Base-by-base conservation (phyloP, 2,797 vertebrate genomes). In the Eutrigla gurnardus region DNA sequence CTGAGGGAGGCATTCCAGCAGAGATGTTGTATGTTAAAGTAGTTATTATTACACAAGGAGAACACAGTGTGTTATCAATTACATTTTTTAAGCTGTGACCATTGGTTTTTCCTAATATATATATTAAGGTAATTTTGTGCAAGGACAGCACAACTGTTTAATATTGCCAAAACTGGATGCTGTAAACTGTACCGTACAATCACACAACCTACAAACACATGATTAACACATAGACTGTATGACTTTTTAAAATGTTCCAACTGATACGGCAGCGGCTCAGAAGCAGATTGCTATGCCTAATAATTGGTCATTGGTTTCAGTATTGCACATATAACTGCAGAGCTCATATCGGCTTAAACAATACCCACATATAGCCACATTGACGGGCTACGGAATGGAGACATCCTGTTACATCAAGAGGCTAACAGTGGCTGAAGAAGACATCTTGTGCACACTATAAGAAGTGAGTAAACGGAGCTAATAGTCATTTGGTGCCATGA, bases 401-500 rank as follows among this genome's bases (percentile, higher is more conserved):
- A 69, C 67, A 73, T 78, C 70, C 63, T 72, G 59, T 64, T 45
- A 53, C 45, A 47, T 52, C 10, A 45, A 70, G 46, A 77, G 66
- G 73, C 40, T 63, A 76, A 68, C 36, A 53, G 72, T 73, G 68
- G 59, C 53, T 66, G 36, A 79, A 75, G 53, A 80, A 76, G 52
- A 83, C 77, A 75, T 81, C 50, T 59, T 71, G 50, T 49, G 32
- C 67, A 77, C 53, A 65, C 11, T 13, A 63, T 43, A 17, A 58
- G 36, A 60, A 61, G 42, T 65, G 64, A 78, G 72, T 80, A 86
- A 82, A 85, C 63, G 76, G 10, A 73, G 65, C 55, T 70, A 78
- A 75, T 59, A 82, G 73, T 82, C 63, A 81, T 82, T 87, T 86
- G 76, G 72, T 75, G 58, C 71, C 62, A 70, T 78, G 72, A 82